phyloP scores from a whole-genome alignment of 1,140 invertebrate species.

The Mamestra configurata region DNA sequence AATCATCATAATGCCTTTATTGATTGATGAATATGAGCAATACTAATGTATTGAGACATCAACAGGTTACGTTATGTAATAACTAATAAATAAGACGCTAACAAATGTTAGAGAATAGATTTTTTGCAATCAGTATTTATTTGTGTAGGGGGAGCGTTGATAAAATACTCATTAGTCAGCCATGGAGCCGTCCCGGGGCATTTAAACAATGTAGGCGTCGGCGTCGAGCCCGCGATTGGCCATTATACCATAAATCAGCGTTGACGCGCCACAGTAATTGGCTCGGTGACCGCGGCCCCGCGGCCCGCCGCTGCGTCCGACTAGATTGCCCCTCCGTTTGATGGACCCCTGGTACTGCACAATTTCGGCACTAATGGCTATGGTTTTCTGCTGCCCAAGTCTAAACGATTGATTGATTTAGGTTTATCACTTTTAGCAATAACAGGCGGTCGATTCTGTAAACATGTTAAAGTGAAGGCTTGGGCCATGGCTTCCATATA shows the following conservation, averaged over 20 bases:
- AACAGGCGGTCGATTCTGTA: background rate
- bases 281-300: constrained; percentile 70
- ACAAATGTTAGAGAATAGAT: constrained; percentile 27
- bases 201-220: constrained; percentile 84
- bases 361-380: constrained; percentile 67
- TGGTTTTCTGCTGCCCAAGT: constrained; percentile 51
- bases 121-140: constrained; percentile 42
- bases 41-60: constrained; percentile 30
- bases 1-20: constrained; percentile 18
- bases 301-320: constrained; percentile 64
- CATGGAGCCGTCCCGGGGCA: constrained; percentile 65
- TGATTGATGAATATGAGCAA: constrained; percentile 56
- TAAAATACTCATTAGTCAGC: constrained; percentile 46
- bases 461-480: too few relatives aligned
- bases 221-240: constrained; percentile 64
- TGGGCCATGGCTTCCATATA: background rate
- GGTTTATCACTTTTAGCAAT: too few relatives aligned
- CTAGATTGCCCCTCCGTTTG: constrained; percentile 74
- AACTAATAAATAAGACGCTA: constrained; percentile 22
- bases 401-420: constrained; percentile 62
- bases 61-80: constrained; percentile 24
- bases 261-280: constrained; percentile 83
- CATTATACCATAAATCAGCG: constrained; percentile 85
- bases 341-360: constrained; percentile 74
- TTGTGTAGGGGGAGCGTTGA: constrained; percentile 36